Evolutionary conservation across 2,113 vertebrate species (phyloP).

Genomic region (Pterocles gutturalis): DNA sequence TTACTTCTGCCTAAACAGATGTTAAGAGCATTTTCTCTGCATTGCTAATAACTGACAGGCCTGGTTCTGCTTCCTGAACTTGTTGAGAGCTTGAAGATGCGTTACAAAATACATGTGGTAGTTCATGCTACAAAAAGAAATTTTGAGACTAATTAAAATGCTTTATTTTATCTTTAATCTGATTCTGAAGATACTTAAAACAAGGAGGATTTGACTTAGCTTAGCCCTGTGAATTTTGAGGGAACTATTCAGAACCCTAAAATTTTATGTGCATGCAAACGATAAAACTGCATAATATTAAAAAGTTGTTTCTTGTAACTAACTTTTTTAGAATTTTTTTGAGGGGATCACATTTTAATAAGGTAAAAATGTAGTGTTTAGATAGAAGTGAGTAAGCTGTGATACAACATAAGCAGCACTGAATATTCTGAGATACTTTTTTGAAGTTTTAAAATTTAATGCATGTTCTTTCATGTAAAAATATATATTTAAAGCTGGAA

Average conservation of each 20-base stretch:
- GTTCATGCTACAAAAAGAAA: background rate
- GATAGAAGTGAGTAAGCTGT: background rate
- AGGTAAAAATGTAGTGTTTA: background rate
- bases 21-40: background rate
- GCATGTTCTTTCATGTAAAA: constrained; percentile 42
- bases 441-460: background rate
- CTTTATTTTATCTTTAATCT: background rate
- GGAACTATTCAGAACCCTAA: background rate
- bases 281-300: background rate
- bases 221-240: background rate
- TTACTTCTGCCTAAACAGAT: background rate
- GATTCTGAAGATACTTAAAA: background rate
- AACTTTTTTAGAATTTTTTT: background rate
- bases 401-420: background rate
- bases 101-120: background rate
- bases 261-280: background rate
- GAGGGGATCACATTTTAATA: background rate
- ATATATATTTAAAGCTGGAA: constrained; percentile 86
- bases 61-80: constrained; percentile 36
- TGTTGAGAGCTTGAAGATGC: background rate
- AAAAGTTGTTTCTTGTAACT: background rate
- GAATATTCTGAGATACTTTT: background rate
- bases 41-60: background rate
- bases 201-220: background rate
- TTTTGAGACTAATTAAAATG: background rate